These are phyloP conservation scores for Stenchaetothrips biformis DNA, from an alignment of 2,888 invertebrate species.

Conservation along the genomic window DNA sequence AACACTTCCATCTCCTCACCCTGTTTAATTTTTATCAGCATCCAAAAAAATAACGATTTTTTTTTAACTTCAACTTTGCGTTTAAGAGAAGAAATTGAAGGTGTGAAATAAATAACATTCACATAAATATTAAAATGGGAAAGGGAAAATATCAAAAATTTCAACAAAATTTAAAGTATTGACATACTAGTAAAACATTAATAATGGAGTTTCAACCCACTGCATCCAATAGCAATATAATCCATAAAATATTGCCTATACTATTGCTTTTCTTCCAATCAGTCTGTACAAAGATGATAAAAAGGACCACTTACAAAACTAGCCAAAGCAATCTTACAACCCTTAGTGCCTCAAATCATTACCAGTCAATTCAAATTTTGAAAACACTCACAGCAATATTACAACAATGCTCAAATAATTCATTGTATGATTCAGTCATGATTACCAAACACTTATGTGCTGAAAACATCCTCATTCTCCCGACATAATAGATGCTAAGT, in stretches of 20 bases:
- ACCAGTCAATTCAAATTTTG: neutral
- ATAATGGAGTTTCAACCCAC: too few species aligned
- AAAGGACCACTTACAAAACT: neutral
- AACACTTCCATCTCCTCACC: too few species aligned
- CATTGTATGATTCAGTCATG: neutral
- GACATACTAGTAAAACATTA: too few species aligned
- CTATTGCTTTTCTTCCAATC: conserved; percentile 13
- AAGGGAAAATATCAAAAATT: too few species aligned
- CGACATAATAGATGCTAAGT: neutral
- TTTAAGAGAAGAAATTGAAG: too few species aligned
- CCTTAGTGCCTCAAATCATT: neutral
- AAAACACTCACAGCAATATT: neutral
- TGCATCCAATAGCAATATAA: neutral
- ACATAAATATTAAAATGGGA: too few species aligned
- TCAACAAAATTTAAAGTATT: too few species aligned
- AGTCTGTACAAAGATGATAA: neutral
- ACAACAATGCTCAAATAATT: neutral
- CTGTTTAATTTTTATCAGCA: too few species aligned
- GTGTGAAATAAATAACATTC: too few species aligned
- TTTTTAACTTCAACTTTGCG: too few species aligned
- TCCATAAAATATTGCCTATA: neutral
- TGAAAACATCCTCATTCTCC: neutral
- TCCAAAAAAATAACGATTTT: too few species aligned
- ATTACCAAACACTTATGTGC: neutral
- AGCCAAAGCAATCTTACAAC: neutral